Conservation (phyloP, 2,113 vertebrate genomes). For the Austrofundulus limnaeus region DNA sequence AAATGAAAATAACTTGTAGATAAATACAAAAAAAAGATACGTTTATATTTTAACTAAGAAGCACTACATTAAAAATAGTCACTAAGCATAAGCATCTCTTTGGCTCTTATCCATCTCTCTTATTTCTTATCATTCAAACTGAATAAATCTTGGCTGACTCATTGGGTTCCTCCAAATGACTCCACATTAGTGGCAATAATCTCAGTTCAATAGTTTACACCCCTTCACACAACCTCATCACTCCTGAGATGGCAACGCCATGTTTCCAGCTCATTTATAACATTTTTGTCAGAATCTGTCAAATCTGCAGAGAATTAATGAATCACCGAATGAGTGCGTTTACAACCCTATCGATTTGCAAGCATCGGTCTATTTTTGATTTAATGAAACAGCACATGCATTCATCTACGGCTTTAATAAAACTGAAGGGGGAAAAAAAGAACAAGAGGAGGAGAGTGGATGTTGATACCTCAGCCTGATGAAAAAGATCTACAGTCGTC, state of each 20-base stretch:
- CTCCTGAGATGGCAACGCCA: background rate
- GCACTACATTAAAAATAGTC: background rate
- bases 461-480: slow-evolving; percentile 89
- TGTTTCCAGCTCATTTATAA: slow-evolving; percentile 16
- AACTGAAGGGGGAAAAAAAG: background rate
- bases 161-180: slow-evolving; percentile 37
- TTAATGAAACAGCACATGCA: slow-evolving; percentile 20
- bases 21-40: background rate
- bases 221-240: background rate
- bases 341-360: slow-evolving; percentile 24
- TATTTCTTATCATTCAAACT: slow-evolving; percentile 27
- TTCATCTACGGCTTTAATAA: slow-evolving; percentile 32
- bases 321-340: slow-evolving; percentile 13
- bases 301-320: slow-evolving; percentile 9
- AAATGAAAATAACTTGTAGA: background rate
- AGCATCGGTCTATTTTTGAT: background rate
- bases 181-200: slow-evolving; percentile 39
- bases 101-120: slow-evolving; percentile 13
- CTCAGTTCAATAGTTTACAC: slow-evolving; percentile 29
- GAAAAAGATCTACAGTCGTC: slow-evolving; percentile 93
- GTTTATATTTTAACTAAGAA: background rate
- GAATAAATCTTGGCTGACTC: slow-evolving; percentile 50
- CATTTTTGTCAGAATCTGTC: slow-evolving; percentile 2
- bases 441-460: slow-evolving; percentile 5
- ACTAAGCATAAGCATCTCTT: slow-evolving; percentile 10